A percentile compares a stretch with the other conserved stretches of the same genome.
Conservation (phyloP, 2,888 invertebrate genomes). For the Agrotis puta region DNA sequence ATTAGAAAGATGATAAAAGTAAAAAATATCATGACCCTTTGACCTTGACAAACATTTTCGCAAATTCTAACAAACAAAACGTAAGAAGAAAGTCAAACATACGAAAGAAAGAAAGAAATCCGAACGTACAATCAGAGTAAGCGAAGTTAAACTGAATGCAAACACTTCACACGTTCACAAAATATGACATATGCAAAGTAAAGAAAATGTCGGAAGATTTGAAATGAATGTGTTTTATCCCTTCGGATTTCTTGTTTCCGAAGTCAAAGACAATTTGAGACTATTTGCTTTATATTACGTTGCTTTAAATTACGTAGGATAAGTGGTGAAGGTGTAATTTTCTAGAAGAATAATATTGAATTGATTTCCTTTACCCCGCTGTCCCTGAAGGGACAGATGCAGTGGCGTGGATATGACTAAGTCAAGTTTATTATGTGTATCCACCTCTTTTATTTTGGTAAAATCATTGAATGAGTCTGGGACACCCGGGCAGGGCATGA, state of each 20-base stretch:
- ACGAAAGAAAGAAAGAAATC: constrained; percentile 28
- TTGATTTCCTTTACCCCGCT: too few relatives aligned
- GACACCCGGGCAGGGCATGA: too few relatives aligned
- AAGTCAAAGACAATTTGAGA: constrained; percentile 29
- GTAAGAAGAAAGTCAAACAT: constrained; percentile 35
- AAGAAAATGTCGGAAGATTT: constrained; percentile 33
- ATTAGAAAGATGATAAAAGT: too few relatives aligned
- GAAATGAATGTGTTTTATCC: constrained; percentile 32
- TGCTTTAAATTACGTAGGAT: constrained; percentile 1
- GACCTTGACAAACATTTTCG: background rate
- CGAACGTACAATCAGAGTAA: constrained; percentile 48
- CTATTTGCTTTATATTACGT: constrained; percentile 7
- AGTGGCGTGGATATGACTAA: too few relatives aligned
- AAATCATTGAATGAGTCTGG: too few relatives aligned
- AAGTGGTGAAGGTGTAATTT: background rate
- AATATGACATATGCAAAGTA: constrained; percentile 42
- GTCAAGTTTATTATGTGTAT: too few relatives aligned
- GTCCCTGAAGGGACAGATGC: too few relatives aligned
- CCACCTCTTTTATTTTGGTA: too few relatives aligned
- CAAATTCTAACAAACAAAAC: constrained; percentile 23
- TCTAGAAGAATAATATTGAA: background rate
- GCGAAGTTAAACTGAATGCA: constrained; percentile 58
- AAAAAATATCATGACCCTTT: constrained; percentile 2
- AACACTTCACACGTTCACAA: constrained; percentile 48
- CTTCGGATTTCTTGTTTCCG: constrained; percentile 21